Percentiles rank a stretch among this genome's conserved stretches.
phyloP scores from a whole-genome alignment of 2,888 invertebrate genomes.

The Priocnemis perturbator region DNA sequence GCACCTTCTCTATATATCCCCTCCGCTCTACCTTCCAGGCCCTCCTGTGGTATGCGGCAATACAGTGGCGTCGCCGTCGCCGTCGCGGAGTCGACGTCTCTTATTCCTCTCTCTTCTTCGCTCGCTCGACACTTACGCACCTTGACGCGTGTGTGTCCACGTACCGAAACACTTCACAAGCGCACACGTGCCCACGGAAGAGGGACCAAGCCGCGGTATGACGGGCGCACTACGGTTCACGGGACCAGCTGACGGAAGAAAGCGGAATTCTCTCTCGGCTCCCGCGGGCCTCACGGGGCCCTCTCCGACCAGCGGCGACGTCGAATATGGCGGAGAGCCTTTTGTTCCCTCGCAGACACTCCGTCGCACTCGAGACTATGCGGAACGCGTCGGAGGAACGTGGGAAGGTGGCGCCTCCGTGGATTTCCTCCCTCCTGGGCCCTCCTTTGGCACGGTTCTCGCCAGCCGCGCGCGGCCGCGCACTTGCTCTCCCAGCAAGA shows the following conservation, averaged over 20 bases:
- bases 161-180: too few species aligned
- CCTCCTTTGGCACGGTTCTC: background rate
- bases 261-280: too few species aligned
- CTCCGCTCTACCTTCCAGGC: background rate
- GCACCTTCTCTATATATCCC: constrained; percentile 15
- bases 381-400: background rate
- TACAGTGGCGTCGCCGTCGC: constrained; percentile 58
- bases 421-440: constrained; percentile 28
- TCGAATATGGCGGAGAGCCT: too few species aligned
- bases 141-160: background rate
- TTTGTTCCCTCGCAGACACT: too few species aligned
- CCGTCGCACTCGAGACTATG: background rate
- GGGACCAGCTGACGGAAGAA: too few species aligned
- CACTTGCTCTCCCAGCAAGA: background rate
- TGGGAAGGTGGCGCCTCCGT: constrained; percentile 11
- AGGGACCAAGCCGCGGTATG: too few species aligned
- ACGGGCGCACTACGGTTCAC: too few species aligned
- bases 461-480: background rate
- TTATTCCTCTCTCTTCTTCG: background rate
- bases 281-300: background rate
- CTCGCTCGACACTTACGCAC: background rate
- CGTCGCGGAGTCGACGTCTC: background rate
- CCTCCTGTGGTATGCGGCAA: constrained; percentile 47
- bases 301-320: too few species aligned
- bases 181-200: too few species aligned